Conservation (phyloP, 2,888 invertebrate species). For the Meloe dianella region DNA sequence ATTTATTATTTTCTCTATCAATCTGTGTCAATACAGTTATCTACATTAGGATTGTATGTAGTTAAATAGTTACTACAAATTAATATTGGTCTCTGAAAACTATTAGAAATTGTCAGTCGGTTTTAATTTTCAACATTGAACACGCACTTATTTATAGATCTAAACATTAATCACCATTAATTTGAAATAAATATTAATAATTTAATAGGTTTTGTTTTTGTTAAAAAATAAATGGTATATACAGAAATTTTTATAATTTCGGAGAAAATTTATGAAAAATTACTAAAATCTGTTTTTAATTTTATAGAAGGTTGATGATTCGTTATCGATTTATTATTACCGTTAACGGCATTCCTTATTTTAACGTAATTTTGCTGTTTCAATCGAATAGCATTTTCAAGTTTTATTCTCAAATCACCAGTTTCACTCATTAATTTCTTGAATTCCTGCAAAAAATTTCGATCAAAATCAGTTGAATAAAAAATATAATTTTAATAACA, state of each 20-base stretch:
- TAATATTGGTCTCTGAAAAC: conserved; percentile 27
- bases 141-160: conserved; percentile 19
- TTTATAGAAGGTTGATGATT: conserved; percentile 78
- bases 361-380: conserved; percentile 69
- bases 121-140: conserved; percentile 25
- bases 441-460: conserved; percentile 77
- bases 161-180: conserved; percentile 27
- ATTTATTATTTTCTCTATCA: conserved; percentile 19
- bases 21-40: conserved; percentile 25
- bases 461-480: conserved; percentile 23
- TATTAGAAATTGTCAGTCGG: conserved; percentile 26
- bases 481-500: conserved; percentile 13
- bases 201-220: background rate
- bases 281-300: conserved; percentile 93
- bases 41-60: background rate
- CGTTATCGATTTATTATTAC: conserved; percentile 54
- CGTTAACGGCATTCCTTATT: conserved; percentile 59
- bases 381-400: conserved; percentile 85
- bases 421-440: conserved; percentile 88
- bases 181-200: conserved; percentile 22
- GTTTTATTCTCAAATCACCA: conserved; percentile 76
- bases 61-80: conserved; percentile 18
- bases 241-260: conserved; percentile 14
- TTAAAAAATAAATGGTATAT: conserved; percentile 16
- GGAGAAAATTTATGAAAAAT: conserved; percentile 71